phyloP scores from a whole-genome alignment of 2,113 vertebrate species.

The Solea solea region DNA sequence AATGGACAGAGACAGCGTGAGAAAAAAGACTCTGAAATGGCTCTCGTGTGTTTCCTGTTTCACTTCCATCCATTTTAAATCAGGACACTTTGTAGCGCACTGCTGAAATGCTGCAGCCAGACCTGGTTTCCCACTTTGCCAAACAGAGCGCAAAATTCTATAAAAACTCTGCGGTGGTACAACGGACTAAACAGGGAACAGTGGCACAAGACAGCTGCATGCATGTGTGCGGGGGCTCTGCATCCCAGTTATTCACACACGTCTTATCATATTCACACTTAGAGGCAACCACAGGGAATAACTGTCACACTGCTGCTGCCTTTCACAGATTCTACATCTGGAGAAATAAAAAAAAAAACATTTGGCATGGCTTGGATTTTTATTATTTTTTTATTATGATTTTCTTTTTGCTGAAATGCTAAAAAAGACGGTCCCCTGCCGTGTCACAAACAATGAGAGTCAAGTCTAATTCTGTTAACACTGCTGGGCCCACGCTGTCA shows the following conservation, averaged over 20 bases:
- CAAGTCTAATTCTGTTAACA: neutral
- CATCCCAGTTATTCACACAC: constrained; percentile 61
- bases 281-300: constrained; percentile 37
- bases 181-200: constrained; percentile 26
- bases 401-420: neutral
- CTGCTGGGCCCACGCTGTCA: neutral
- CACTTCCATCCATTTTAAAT: constrained; percentile 69
- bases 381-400: neutral
- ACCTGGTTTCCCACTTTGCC: constrained; percentile 68
- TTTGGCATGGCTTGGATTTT: neutral
- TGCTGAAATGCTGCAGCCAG: constrained; percentile 23
- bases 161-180: constrained; percentile 36
- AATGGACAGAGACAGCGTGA: constrained; percentile 25
- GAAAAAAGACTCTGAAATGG: neutral
- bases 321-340: constrained; percentile 10
- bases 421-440: too few relatives aligned
- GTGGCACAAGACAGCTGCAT: constrained; percentile 53
- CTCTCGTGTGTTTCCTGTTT: constrained; percentile 33
- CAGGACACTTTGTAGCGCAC: constrained; percentile 59
- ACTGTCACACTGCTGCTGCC: constrained; percentile 12
- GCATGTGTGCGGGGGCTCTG: constrained; percentile 47
- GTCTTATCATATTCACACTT: constrained; percentile 63
- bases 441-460: neutral
- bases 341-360: neutral
- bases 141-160: constrained; percentile 75